These are phyloP conservation scores for Zaprionus nigranus DNA, from an alignment of 1,140 invertebrate genomes.

Conservation along the genomic window DNA sequence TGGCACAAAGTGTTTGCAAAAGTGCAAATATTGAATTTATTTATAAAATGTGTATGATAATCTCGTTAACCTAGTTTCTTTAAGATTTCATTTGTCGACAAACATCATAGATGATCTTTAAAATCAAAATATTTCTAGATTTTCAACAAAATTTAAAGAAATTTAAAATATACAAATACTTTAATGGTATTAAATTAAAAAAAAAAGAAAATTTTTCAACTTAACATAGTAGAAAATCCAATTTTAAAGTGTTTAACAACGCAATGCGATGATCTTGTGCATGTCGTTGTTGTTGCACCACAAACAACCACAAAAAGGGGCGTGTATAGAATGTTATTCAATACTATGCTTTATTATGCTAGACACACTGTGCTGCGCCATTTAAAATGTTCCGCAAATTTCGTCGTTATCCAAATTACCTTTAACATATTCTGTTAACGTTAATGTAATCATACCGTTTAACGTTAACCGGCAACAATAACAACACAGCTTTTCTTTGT, in stretches of 20 bases:
- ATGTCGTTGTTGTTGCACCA: too few relatives aligned
- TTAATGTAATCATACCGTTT: conserved; percentile 23
- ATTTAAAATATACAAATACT: background rate
- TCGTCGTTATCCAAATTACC: background rate
- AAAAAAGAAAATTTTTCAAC: too few relatives aligned
- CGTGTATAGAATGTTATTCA: background rate
- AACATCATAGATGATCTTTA: background rate
- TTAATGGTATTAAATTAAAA: too few relatives aligned
- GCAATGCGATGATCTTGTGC: too few relatives aligned
- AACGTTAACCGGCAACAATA: conserved; percentile 57
- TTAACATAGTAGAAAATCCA: background rate
- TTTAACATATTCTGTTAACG: conserved; percentile 50
- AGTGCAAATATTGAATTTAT: background rate
- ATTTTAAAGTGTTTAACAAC: background rate
- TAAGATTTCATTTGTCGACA: background rate
- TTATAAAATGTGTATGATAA: background rate
- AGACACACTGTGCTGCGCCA: background rate
- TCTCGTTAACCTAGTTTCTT: background rate
- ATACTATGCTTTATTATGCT: background rate
- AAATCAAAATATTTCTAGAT: too few relatives aligned
- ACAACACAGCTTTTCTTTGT: conserved; percentile 13
- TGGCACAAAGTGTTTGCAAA: background rate
- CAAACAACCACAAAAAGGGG: background rate
- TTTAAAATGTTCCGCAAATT: conserved; percentile 1
- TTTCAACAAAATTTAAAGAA: background rate